Conservation (phyloP, 2,113 vertebrate genomes). For the Eulacestoma nigropectus region DNA sequence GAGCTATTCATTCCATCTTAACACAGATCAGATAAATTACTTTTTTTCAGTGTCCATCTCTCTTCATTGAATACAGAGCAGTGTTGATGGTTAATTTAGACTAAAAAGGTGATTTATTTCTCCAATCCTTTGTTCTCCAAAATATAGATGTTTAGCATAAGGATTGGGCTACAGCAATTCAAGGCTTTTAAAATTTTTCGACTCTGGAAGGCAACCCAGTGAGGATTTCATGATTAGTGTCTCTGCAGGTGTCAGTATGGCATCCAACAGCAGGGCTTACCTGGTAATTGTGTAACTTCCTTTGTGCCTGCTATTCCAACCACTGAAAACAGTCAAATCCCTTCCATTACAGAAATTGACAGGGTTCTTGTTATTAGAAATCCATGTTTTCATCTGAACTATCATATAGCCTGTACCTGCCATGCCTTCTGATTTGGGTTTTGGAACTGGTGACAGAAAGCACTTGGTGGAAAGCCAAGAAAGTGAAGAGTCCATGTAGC, state of each 20-base stretch:
- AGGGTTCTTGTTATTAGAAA: neutral
- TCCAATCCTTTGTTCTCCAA: neutral
- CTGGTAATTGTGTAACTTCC: neutral
- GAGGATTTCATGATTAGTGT: neutral
- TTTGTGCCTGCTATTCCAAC: neutral
- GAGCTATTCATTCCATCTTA: neutral
- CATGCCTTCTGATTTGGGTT: neutral
- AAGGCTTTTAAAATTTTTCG: neutral
- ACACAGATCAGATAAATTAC: neutral
- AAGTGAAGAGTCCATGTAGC: neutral
- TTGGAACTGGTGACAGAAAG: neutral
- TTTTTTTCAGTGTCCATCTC: neutral
- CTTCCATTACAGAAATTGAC: neutral
- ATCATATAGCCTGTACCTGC: fast-evolving
- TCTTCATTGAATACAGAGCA: neutral
- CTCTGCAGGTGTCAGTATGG: neutral
- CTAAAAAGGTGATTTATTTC: neutral
- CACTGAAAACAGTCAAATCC: neutral
- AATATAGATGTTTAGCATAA: neutral
- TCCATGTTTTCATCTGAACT: neutral
- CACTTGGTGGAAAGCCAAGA: neutral
- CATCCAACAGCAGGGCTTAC: neutral
- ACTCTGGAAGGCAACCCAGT: neutral
- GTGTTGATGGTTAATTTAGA: neutral
- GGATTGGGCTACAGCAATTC: neutral